Evolutionary conservation across 2,888 invertebrate genomes (phyloP), one percentile per base, ranked within the genome.

Genomic region (Rotaria socialis): DNA sequence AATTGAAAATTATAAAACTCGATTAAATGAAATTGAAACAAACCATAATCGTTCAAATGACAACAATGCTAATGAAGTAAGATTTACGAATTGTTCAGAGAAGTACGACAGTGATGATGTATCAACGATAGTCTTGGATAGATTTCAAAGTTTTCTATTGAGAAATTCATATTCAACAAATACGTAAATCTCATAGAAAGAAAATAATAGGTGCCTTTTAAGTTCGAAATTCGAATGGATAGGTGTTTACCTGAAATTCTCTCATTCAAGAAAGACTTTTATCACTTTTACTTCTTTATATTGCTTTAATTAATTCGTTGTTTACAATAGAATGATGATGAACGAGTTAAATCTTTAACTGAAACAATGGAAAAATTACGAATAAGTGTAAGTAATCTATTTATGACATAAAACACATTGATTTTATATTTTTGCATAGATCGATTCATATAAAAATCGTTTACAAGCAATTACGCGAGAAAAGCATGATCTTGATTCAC

Each of bases 371-470:
- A 80, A 43, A 80, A 47, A 47, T 80, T 80, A n/a, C 24, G 47
- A 80, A n/a, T 8, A 80, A 47, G 47, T 4, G 43, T 80, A 80
- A 4, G 3, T 24, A 80, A n/a, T 80, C 10, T 5, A 11, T 47
- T 16, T 3, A 52, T 5, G 10, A 8, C 10, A 24, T 8, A 80
- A 24, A 47, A 80, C 7, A 80, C 24, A n/a, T 75, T 10, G 24
- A n/a, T 16, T 41, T 3, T n/a, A 10, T 47, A n/a, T n/a, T 24
- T 3, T 43, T 80, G 2, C 35, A 41, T 47, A 80, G 80, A 47
- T 47, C 24, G 80, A 80, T 80, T 80, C 80, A 80, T 80, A 80
- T 47, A 80, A 80, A 80, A 43, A 43, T 80, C 80, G 80, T 80
- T n/a, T 80, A 80, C 80, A 80, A 80, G 80, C 80, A 47, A 47